Base-by-base conservation (phyloP, 2,113 vertebrate genomes). In the Pampusana beccarii region DNA sequence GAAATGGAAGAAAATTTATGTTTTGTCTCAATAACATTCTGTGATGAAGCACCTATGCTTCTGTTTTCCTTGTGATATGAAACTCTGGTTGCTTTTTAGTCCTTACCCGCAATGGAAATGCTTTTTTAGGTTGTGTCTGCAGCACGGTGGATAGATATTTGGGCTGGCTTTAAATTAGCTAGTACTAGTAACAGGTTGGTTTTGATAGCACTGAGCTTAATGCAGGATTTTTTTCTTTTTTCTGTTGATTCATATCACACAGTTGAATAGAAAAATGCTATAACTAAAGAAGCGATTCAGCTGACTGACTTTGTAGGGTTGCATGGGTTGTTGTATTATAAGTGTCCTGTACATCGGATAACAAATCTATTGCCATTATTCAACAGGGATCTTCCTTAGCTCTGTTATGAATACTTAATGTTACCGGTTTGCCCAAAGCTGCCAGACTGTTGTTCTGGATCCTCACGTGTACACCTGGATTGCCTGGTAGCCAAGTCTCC, bases 301-400 rank as follows among this genome's bases (percentile, higher is more conserved):
- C 24, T 73, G 36, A 21, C 29, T 66, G 36, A 19, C 33, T 61
- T 25, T 7, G 31, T 44, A 38, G 23, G 40, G 34, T 16, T 44
- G 13, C 6, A 1, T 11, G 34, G 38, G 34, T 14, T n/a, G 13
- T 14, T 57, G 2, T 14, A 5, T 57, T 13, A 16, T 2, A 33
- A 3, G 29, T 38, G 16, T 64, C 19, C 24, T 38, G 3, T 31
- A 20, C 6, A 12, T 4, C 26, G 66, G 44, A 13, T 60, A 16
- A 36, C 51, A 57, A 75, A 61, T 6, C 17, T 42, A n/a, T 24
- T 24, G 17, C 9, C 16, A 3, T 8, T 64, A 60, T 21, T 81
- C 38, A 50, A 10, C 20, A 16, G 34, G 8, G 42, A 44, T 50
- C 24, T 65, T 53, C 15, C 24, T 69, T 42, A 54, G 29, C 29